A percentile compares a stretch with the other conserved stretches of the same genome.
phyloP scores from a whole-genome alignment of 92 coral and sea anemone genomes.

The Epizoanthus fatuus region DNA sequence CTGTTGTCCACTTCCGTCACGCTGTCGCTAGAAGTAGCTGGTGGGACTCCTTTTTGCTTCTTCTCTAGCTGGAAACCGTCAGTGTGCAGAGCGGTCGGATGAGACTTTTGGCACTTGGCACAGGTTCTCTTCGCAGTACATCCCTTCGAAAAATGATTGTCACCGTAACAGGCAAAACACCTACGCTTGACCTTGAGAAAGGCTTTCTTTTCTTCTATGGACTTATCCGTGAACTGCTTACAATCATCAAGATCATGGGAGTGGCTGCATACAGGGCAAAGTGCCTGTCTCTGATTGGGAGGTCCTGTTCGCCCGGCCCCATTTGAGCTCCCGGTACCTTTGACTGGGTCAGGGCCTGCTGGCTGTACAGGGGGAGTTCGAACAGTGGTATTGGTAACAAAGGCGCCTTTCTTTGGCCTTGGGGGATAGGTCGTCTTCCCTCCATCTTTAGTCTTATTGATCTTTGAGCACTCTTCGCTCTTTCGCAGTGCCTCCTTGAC shows the following conservation, averaged over 20 bases:
- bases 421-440: not conserved
- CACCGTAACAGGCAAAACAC: conserved; percentile 69
- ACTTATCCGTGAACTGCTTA: conserved; percentile 48
- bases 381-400: not conserved
- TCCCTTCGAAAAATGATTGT: conserved; percentile 54
- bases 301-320: conserved; percentile 36
- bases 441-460: not conserved
- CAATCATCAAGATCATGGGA: conserved; percentile 70
- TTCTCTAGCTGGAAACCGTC: no score
- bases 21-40: no score
- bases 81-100: no score
- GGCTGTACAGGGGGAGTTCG: not conserved
- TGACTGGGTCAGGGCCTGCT: not conserved
- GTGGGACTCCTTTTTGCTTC: no score
- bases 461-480: conserved; percentile 4
- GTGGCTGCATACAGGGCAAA: conserved; percentile 47
- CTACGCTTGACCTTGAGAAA: conserved; percentile 45
- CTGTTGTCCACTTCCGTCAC: no score
- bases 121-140: conserved; percentile 45
- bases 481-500: conserved; percentile 63
- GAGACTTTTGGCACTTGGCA: not conserved
- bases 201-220: conserved; percentile 59
- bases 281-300: not conserved
- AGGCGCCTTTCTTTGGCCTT: not conserved
- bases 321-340: conserved; percentile 29